Evolutionary conservation across 1,140 invertebrate species (phyloP).

Genomic region (Papilio polyxenes): DNA sequence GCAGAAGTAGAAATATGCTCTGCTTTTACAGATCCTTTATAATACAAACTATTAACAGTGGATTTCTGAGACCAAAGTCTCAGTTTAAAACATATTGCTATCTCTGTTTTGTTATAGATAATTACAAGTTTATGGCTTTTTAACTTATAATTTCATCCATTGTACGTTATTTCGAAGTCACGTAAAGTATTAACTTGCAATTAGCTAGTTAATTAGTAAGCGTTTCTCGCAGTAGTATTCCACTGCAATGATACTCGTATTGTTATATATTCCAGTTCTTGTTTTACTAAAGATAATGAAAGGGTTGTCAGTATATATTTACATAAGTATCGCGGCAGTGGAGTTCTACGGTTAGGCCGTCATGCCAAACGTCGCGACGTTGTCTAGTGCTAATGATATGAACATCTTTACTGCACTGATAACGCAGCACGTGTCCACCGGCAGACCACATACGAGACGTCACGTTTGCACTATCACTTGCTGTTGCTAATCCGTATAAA

Average conservation of each 20-base stretch:
- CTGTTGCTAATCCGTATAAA: background rate
- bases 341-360: background rate
- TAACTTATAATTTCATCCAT: background rate
- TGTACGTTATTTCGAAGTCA: background rate
- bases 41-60: no score
- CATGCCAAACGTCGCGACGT: background rate
- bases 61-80: no score
- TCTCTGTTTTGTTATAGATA: no score
- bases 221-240: background rate
- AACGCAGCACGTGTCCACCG: background rate
- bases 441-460: background rate
- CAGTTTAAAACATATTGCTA: no score
- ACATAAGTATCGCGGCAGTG: background rate
- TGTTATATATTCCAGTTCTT: no score
- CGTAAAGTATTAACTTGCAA: background rate
- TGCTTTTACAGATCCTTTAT: no score
- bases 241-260: background rate
- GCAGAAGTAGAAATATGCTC: no score
- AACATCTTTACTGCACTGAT: conserved; percentile 5
- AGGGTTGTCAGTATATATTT: background rate
- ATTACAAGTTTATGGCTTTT: background rate
- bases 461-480: background rate
- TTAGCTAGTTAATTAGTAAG: background rate
- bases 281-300: background rate
- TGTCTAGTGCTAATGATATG: background rate